Conservation (phyloP, 2,113 vertebrate genomes). For the Pongo abelii region DNA sequence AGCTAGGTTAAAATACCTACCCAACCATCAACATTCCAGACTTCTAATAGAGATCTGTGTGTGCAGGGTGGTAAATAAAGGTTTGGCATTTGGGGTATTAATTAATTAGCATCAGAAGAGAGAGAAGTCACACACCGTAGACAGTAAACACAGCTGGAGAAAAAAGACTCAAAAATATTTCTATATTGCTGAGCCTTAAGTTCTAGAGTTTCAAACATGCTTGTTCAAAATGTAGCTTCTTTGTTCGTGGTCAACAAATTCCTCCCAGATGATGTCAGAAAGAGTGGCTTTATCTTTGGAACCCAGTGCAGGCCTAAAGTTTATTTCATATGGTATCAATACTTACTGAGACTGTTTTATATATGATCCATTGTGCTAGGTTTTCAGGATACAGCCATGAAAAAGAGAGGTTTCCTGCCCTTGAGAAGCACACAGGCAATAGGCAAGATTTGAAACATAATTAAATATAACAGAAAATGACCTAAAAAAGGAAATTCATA, state of each 20-base stretch:
- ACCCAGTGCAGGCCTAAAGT: not conserved
- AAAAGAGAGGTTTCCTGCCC: not conserved
- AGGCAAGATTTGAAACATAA: not conserved
- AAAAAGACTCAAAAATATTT: not conserved
- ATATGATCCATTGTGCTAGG: not conserved
- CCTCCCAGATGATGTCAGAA: constrained; percentile 8
- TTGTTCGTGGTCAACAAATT: constrained; percentile 1
- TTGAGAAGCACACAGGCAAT: not conserved
- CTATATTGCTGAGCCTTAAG: not conserved
- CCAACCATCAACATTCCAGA: not conserved
- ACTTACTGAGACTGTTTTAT: not conserved
- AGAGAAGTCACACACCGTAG: not conserved
- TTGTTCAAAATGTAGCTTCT: not conserved
- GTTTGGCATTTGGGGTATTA: not conserved
- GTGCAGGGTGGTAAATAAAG: not conserved
- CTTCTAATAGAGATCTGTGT: not conserved
- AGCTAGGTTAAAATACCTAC: not conserved
- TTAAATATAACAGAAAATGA: not conserved
- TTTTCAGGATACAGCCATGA: not conserved
- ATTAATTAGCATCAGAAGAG: constrained; percentile 49
- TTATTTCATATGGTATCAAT: not conserved
- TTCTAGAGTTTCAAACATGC: not conserved
- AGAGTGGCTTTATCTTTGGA: not conserved
- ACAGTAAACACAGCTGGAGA: not conserved
- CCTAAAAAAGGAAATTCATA: not conserved